Conservation (phyloP, 2,113 vertebrate species). For the Crotalus helleri region DNA sequence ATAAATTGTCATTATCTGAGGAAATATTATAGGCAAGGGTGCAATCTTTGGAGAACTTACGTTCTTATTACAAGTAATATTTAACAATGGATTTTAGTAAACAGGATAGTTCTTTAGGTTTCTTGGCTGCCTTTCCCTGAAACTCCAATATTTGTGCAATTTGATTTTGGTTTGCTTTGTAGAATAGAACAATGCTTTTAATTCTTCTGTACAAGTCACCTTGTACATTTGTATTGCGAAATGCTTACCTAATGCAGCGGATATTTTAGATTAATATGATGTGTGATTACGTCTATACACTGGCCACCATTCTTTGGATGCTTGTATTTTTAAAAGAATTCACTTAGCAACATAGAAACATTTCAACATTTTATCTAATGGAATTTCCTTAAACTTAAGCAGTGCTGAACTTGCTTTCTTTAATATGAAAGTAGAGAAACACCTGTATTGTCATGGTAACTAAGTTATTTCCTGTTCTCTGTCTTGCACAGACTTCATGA, state of each 20-base stretch:
- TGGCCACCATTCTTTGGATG: background rate
- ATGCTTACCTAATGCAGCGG: background rate
- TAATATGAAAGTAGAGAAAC: background rate
- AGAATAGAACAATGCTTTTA: background rate
- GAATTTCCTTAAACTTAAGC: background rate
- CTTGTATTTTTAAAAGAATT: background rate
- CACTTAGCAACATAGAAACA: background rate
- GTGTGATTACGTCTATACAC: background rate
- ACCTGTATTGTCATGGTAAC: background rate
- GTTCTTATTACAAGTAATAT: background rate
- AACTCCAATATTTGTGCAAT: background rate
- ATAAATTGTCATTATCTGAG: background rate
- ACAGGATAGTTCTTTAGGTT: background rate
- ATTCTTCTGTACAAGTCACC: background rate
- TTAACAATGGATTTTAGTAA: background rate
- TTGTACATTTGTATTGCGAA: background rate
- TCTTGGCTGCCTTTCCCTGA: background rate
- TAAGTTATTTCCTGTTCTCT: background rate
- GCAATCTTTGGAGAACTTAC: background rate
- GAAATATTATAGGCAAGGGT: background rate
- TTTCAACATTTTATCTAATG: background rate
- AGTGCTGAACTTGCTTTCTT: background rate
- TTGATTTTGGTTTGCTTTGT: background rate
- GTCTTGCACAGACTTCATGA: background rate
- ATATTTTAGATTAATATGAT: background rate